Evolutionary conservation across 1,140 invertebrate genomes (phyloP).

Genomic region (Scaptomyza hsui): DNA sequence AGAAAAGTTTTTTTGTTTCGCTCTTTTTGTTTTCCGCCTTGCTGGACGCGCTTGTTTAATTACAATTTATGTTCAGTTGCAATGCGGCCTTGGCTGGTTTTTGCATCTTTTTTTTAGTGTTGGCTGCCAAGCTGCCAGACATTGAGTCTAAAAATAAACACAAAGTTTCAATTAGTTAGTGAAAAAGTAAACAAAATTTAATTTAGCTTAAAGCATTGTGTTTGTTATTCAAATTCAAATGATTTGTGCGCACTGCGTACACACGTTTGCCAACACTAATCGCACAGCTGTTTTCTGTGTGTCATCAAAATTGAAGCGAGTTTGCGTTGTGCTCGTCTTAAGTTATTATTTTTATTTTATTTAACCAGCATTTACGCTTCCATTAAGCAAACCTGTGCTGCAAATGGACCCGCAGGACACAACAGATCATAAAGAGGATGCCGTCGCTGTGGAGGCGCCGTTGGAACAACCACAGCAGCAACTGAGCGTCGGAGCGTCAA

Average conservation of each 20-base stretch:
- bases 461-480: neutral
- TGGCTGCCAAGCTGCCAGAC: conserved; percentile 3
- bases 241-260: conserved; percentile 1
- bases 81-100: conserved; percentile 33
- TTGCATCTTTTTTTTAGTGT: neutral
- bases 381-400: no score
- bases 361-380: neutral
- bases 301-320: conserved; percentile 2
- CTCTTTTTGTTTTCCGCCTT: neutral
- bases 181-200: neutral
- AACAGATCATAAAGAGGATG: neutral
- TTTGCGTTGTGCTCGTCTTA: neutral
- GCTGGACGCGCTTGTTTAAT: conserved; percentile 39
- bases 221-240: conserved; percentile 1
- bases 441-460: neutral
- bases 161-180: neutral
- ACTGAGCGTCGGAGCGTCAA: neutral
- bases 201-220: neutral
- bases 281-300: conserved; percentile 25
- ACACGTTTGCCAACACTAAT: conserved; percentile 28
- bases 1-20: conserved; percentile 29
- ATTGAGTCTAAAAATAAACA: neutral
- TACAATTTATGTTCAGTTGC: conserved; percentile 49
- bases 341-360: neutral
- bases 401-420: neutral